Base-by-base conservation (phyloP, 2,113 vertebrate genomes). In the Brevimyrus niger region DNA sequence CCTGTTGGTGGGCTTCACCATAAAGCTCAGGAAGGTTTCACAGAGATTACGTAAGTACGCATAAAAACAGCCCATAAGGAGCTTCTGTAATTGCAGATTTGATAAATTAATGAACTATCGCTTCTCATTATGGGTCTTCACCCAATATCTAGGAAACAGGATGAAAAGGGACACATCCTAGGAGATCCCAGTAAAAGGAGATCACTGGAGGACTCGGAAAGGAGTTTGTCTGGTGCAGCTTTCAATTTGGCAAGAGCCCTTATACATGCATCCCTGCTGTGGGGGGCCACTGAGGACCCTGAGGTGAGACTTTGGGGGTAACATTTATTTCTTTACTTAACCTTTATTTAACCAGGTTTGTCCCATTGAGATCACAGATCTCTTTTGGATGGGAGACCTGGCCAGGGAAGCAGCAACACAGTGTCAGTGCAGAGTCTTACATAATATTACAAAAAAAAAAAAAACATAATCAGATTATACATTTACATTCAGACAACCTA, bases 211-310 rank as follows among this genome's bases (percentile, higher is more conserved):
- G 89, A 50, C 27, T 88, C 83, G 10, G 89, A 89, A 23, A 88
- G 91, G 9, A 89, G 53, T 87, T 73, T 92, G 50, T 91, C 88
- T 85, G 91, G 90, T 10, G 87, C 91, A 10, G 47, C 89, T 31
- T 58, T 92, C 8, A 69, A 48, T 46, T 55, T 92, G 21, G 87
- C 89, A 85, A 85, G 90, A 86, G 91, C 89, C 5, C 47, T 92
- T 48, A 91, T 92, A 21, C 91, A 92, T 80, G 88, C 91, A n/a
- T 89, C 91, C 27, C 55, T 92, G 90, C 42, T 92, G n/a, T 92
- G 90, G 90, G 90, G 88, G 42, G 82, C 48, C 1, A 46, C 53
- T 46, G 58, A 90, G 61, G 87, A 92, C 27, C 11, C 53, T 10
- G 38, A 90, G 89, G 91, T 92, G 89, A 83, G 76, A 15, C 17